Percentiles rank a stretch among this genome's conserved stretches.
These are phyloP conservation scores for Reticulitermes speratus DNA, from an alignment of 1,140 invertebrate species.

Conservation along the genomic window DNA sequence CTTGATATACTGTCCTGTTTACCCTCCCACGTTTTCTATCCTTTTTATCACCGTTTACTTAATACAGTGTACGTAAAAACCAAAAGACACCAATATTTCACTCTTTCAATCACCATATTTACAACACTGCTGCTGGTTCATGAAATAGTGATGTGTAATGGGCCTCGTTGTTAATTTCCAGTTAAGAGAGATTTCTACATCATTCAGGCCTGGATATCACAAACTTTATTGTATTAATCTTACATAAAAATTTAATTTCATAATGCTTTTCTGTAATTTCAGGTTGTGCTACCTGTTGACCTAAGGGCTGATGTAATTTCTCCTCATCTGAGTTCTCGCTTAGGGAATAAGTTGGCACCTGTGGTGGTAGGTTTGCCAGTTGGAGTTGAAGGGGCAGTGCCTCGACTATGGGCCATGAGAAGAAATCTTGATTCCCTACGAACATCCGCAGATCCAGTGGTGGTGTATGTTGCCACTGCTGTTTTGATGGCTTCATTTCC, in stretches of 20 bases:
- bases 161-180: too few species aligned
- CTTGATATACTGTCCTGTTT: too few species aligned
- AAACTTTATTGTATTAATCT: too few species aligned
- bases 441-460: constrained; percentile 53
- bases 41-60: too few species aligned
- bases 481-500: constrained; percentile 46
- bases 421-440: constrained; percentile 51
- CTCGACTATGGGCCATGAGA: constrained; percentile 58
- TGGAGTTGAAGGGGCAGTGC: constrained; percentile 58
- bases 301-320: constrained; percentile 45
- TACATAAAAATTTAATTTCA: background rate
- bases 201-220: too few species aligned
- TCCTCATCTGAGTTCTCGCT: constrained; percentile 40
- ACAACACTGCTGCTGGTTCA: too few species aligned
- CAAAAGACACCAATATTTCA: too few species aligned
- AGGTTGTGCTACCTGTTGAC: constrained; percentile 51
- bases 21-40: too few species aligned
- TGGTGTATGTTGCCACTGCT: constrained; percentile 53
- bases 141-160: too few species aligned
- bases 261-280: background rate
- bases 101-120: too few species aligned
- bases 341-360: constrained; percentile 50
- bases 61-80: too few species aligned
- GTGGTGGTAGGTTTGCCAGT: constrained; percentile 52
- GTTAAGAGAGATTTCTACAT: too few species aligned